Evolutionary conservation across 2,113 vertebrate species (phyloP), one percentile per base, ranked within the genome.

Genomic region (Cyanocitta stelleri): DNA sequence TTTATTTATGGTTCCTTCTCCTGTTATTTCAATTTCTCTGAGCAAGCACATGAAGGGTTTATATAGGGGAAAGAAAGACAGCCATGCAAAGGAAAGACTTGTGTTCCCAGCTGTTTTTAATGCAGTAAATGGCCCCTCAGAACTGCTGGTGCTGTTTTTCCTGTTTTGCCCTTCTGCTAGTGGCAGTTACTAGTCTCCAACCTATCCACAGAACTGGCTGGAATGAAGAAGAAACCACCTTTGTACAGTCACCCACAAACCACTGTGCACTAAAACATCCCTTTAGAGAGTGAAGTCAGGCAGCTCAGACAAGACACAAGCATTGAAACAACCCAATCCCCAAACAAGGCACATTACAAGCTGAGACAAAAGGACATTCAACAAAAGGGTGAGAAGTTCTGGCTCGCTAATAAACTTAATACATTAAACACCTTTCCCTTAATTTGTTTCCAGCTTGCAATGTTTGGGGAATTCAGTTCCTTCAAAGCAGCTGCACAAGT

Each of bases 401-500:
- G 68, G 59, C 63, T 85, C 1, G 0, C 33, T 61, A 79, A 66
- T 41, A 85, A 69, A 83, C 35, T 92, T 90, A 89, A 93, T 32
- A 91, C 24, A 76, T 85, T 69, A 95, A 97, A 90, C 27, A 95
- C 72, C 77, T 83, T 95, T 75, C 81, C 84, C 59, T 89, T 95
- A 71, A 92, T 95, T 96, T 85, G 52, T 88, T 95, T 96, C 84
- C 93, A 85, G 80, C 32, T 76, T 94, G 91, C 90, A 95, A 58
- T 89, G 63, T 95, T 93, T 91, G 86, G 87, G 67, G 78, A 96
- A 77, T 97, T 93, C 82, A 77, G 55, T 63, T 96, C 79, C 90
- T 94, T 95, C 86, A 96, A 97, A 97, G 89, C 92, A 94, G 71
- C 63, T 41, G 87, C 86, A 46, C 21, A 11, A 96, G 78, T 95